Evolutionary conservation across 2,888 invertebrate species (phyloP).

Genomic region (Chydorus sphaericus): DNA sequence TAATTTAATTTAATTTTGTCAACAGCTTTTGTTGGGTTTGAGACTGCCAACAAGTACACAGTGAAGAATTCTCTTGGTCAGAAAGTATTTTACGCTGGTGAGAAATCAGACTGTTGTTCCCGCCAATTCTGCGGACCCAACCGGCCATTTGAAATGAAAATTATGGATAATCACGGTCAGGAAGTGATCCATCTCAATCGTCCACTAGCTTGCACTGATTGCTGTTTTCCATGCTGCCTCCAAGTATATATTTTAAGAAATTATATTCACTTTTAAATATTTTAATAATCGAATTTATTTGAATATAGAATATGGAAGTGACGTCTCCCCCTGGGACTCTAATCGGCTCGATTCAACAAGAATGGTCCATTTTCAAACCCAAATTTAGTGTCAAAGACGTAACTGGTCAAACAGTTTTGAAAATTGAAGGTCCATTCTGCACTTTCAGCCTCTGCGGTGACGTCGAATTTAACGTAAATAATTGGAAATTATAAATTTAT

Average conservation of each 20-base stretch:
- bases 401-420: slow-evolving; percentile 53
- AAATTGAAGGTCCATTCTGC: slow-evolving; percentile 67
- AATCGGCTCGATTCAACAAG: slow-evolving; percentile 12
- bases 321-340: slow-evolving; percentile 12
- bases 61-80: slow-evolving; percentile 64
- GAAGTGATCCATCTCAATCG: slow-evolving; percentile 76
- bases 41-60: slow-evolving; percentile 77
- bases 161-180: slow-evolving; percentile 62
- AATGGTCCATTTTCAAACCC: slow-evolving; percentile 42
- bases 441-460: slow-evolving; percentile 65
- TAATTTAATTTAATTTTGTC: no score
- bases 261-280: no score
- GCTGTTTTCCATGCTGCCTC: slow-evolving; percentile 74
- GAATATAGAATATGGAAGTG: slow-evolving; percentile 12
- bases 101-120: slow-evolving; percentile 72
- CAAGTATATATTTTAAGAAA: slow-evolving; percentile 42
- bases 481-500: no score
- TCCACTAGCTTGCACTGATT: slow-evolving; percentile 64
- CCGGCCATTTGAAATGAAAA: slow-evolving; percentile 74
- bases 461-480: slow-evolving; percentile 60
- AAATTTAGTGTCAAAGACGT: slow-evolving; percentile 58
- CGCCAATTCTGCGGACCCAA: slow-evolving; percentile 68
- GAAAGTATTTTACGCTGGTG: slow-evolving; percentile 61
- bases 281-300: no score
- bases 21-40: slow-evolving; percentile 65